Evolutionary conservation across 92 coral and sea anemone genomes (phyloP).

Genomic region (Pocillopora meandrina): DNA sequence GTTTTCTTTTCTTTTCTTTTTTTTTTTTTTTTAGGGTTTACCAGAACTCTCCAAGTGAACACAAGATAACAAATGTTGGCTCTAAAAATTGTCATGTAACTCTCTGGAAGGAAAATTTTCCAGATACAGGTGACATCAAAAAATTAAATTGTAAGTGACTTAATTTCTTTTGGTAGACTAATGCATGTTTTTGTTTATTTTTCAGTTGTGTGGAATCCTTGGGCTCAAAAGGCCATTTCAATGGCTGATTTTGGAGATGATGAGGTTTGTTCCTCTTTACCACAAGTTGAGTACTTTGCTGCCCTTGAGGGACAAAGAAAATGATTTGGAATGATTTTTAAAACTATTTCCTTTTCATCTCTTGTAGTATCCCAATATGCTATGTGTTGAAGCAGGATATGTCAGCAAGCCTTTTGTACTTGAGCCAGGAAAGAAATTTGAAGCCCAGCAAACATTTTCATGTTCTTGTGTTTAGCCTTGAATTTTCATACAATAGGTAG

Average conservation of each 20-base stretch:
- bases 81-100: constrained; percentile 48
- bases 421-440: constrained; percentile 74
- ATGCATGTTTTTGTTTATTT: not conserved
- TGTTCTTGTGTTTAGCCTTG: constrained; percentile 33
- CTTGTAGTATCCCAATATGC: constrained; percentile 79
- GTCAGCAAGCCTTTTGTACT: constrained; percentile 76
- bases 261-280: constrained; percentile 60
- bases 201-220: constrained; percentile 97
- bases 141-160: too few relatives aligned
- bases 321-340: not conserved
- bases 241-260: constrained; percentile 98
- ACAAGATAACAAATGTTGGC: constrained; percentile 61
- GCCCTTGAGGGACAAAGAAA: too few relatives aligned
- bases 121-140: constrained; percentile 84
- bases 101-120: constrained; percentile 83
- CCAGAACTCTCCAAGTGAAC: constrained; percentile 72
- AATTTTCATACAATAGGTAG: not conserved
- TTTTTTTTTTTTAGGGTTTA: constrained; percentile 68
- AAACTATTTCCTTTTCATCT: constrained; percentile 2
- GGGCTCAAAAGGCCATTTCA: constrained; percentile 87
- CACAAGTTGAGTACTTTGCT: too few relatives aligned
- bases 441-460: constrained; percentile 83
- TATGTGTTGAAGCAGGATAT: constrained; percentile 97
- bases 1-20: not conserved
- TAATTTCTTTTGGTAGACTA: not conserved